Base-by-base conservation (phyloP, 2,113 vertebrate genomes). In the Corythornis vintsioides region DNA sequence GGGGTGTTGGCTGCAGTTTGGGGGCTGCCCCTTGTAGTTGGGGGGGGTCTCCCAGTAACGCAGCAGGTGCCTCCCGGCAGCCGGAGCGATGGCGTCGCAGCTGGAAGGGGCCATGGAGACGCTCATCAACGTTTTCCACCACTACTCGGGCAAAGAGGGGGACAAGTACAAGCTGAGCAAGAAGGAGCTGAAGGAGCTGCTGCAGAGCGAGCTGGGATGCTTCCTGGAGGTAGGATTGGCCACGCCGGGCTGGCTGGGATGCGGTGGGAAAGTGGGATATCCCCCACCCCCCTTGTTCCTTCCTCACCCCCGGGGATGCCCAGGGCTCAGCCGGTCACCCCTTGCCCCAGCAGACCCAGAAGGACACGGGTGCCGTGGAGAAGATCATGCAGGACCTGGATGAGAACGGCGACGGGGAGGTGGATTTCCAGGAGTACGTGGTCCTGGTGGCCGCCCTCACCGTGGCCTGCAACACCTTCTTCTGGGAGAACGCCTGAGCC, bases 371-470 rank as follows among this genome's bases (percentile, higher is more conserved):
- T 2, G 92, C 98, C 4, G 98, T 99, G 63, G 99, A 99, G 74
- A 98, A 98, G 96, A 98, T 99, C 45, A 98, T 99, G 98, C 94
- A 86, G 11, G 98, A 99, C 75, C 95, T 99, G 93, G 99, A 99
- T 42, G 98, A 98, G 76, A 98, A 99, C 6, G 90, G 97, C 9
- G 99, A 99, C 0, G 98, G 98, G 0, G 97, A 99, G 57, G 98
- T 99, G 89, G 98, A 99, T 93, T 99, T 99, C 96, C 98, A 99
- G 95, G 99, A 99, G 93, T 99, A 98, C 24, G 98, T 99, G 40
- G 94, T 98, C 38, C 94, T 99, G 95, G 98, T 99, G n/a, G 98
- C 98, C 1, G 97, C 97, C 3, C 97, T 99, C 90, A 99, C 98
- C 1, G 98, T 99, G 88, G 98, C 98, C 86, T 99, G 99, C 93